These are phyloP conservation scores for Tragelaphus buxtoni DNA, from an alignment of 2,113 vertebrate species.

Conservation along the genomic window DNA sequence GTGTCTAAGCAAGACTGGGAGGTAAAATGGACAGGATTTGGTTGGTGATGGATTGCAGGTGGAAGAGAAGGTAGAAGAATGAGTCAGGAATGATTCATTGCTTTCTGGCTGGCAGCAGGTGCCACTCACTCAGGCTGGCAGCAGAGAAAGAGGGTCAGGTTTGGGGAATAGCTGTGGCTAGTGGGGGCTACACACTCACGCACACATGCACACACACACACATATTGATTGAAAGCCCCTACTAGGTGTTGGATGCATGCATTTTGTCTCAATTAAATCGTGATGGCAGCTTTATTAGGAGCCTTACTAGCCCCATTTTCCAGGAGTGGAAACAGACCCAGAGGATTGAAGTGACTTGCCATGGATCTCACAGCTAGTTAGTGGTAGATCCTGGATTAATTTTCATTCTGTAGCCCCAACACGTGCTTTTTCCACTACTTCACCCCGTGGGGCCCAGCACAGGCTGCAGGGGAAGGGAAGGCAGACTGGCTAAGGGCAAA, in stretches of 20 bases:
- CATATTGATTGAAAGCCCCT: background rate
- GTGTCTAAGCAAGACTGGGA: background rate
- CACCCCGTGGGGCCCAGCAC: background rate
- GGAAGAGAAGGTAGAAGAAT: conserved; percentile 7
- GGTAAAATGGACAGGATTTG: conserved; percentile 21
- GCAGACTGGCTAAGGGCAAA: background rate
- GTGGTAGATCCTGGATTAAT: conserved; percentile 9
- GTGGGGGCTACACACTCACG: background rate
- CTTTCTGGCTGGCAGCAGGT: conserved; percentile 17
- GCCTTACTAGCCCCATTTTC: conserved; percentile 8
- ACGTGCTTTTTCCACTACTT: background rate
- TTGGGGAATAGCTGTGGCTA: background rate
- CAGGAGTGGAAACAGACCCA: conserved; percentile 1
- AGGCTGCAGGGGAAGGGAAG: background rate
- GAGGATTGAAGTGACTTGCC: background rate
- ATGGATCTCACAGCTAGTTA: conserved; percentile 44
- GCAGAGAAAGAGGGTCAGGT: background rate
- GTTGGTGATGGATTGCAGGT: conserved; percentile 12
- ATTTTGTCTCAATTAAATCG: conserved; percentile 19
- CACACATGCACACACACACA: background rate
- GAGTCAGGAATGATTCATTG: conserved; percentile 13
- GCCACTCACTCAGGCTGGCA: background rate
- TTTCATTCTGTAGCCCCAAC: conserved; percentile 25
- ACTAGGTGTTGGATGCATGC: background rate
- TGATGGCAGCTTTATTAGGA: background rate